These are phyloP conservation scores for Gnathonemus longibarbis DNA, from an alignment of 2,113 vertebrate species.

Conservation along the genomic window DNA sequence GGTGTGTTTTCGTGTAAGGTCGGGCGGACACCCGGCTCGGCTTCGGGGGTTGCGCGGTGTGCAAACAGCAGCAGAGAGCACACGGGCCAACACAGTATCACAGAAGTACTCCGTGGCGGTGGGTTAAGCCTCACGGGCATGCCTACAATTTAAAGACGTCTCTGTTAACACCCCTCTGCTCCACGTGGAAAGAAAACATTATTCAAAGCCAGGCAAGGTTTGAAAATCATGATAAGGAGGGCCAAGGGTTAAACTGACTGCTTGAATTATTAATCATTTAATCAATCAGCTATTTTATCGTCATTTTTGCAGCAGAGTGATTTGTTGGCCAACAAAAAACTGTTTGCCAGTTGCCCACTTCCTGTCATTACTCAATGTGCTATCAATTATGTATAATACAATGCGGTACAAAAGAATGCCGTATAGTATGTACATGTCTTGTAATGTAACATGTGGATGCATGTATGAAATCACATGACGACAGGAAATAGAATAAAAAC, in stretches of 20 bases:
- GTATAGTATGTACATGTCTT: not conserved
- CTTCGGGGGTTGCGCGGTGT: not conserved
- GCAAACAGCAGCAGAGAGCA: not conserved
- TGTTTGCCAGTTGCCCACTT: not conserved
- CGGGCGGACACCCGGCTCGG: conserved; percentile 33
- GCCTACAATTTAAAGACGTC: not conserved
- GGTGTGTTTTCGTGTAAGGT: conserved; percentile 45
- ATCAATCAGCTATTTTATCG: not conserved
- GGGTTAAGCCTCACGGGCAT: not conserved
- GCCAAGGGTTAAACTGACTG: not conserved
- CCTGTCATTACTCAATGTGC: not conserved
- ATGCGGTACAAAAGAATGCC: not conserved
- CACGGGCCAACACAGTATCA: conserved; percentile 14
- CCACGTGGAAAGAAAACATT: not conserved
- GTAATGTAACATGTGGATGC: not conserved
- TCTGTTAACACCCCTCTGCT: not conserved
- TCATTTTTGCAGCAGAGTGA: not conserved
- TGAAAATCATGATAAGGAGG: not conserved
- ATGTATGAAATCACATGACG: not conserved
- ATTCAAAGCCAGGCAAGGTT: not conserved
- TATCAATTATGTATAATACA: not conserved
- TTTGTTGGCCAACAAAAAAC: not conserved
- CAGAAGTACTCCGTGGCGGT: conserved; percentile 35
- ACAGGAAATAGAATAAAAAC: not conserved
- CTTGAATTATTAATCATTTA: conserved; percentile 10